Evolutionary conservation across 2,888 invertebrate genomes (phyloP).

Genomic region (Xestia rhomboidea): DNA sequence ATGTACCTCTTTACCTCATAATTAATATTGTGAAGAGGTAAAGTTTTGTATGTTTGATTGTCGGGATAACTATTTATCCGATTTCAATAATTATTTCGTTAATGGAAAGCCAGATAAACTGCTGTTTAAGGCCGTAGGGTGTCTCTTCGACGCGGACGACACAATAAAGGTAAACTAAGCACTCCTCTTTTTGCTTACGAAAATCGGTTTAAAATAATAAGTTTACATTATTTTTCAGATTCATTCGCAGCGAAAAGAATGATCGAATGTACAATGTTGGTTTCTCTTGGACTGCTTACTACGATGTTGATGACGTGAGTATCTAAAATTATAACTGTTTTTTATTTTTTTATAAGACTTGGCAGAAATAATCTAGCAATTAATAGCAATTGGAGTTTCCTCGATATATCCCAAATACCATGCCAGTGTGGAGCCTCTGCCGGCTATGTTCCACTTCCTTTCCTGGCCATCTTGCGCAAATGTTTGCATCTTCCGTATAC

Average conservation of each 20-base stretch:
- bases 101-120: not conserved
- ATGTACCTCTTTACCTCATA: not conserved
- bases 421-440: not conserved
- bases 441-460: not conserved
- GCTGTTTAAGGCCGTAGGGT: no score
- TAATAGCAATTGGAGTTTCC: no score
- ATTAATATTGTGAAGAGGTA: not conserved
- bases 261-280: constrained; percentile 67
- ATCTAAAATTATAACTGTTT: not conserved
- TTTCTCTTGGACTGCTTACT: constrained; percentile 92
- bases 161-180: no score
- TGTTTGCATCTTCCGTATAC: not conserved
- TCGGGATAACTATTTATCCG: not conserved
- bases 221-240: constrained; percentile 74
- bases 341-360: not conserved
- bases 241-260: constrained; percentile 86
- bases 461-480: not conserved
- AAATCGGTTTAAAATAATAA: not conserved
- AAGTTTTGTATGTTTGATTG: not conserved
- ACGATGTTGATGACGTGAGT: constrained; percentile 90
- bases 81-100: not conserved
- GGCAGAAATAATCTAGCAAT: not conserved
- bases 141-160: no score
- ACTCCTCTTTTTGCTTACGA: no score
- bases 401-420: not conserved